phyloP scores from a whole-genome alignment of 2,113 vertebrate species.

The Paradoxurus hermaphroditus region DNA sequence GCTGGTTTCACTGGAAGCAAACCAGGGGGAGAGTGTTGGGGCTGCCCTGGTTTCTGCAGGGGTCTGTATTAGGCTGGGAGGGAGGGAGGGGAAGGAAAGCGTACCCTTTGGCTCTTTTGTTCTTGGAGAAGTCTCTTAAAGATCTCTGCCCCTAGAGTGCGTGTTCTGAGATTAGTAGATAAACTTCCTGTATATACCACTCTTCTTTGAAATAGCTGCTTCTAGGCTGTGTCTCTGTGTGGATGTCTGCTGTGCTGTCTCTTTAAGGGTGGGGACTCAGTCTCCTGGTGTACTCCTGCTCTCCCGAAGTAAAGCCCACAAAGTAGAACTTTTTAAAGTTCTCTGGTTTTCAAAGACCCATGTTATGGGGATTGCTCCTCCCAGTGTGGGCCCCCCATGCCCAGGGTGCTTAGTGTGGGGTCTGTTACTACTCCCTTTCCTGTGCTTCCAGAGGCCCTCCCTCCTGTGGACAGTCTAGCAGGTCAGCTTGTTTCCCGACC shows the following conservation, averaged over 20 bases:
- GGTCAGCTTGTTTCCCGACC: background rate
- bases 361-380: background rate
- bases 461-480: background rate
- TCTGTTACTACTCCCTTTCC: background rate
- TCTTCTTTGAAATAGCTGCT: background rate
- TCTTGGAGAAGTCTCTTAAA: background rate
- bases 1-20: background rate
- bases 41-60: background rate
- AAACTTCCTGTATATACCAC: background rate
- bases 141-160: background rate
- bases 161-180: background rate
- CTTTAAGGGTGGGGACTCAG: background rate
- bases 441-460: background rate
- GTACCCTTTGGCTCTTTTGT: background rate
- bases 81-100: background rate
- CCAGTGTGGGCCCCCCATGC: background rate
- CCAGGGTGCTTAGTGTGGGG: background rate
- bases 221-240: background rate
- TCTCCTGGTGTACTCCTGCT: background rate
- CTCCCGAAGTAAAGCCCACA: background rate
- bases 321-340: background rate
- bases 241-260: background rate
- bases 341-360: background rate
- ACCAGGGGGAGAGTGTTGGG: background rate
- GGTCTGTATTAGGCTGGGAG: background rate